Evolutionary conservation across 2,888 invertebrate genomes (phyloP).

Genomic region (Drosophila nigritarsus): DNA sequence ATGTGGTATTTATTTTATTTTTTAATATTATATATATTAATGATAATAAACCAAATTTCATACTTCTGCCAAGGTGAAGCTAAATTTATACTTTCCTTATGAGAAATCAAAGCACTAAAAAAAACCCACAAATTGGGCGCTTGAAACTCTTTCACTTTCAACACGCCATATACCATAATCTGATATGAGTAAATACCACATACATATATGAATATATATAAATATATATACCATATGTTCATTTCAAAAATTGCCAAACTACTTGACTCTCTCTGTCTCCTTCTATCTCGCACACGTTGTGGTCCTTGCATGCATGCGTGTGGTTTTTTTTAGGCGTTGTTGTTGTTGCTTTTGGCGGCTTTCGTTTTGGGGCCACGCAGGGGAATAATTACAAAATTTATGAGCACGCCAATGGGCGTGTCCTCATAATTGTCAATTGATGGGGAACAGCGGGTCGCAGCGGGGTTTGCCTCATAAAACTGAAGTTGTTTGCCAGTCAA

Average conservation of each 20-base stretch:
- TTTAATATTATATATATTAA: not conserved
- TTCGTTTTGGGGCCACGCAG: slow-evolving; percentile 64
- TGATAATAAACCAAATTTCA: not conserved
- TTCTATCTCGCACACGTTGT: not conserved
- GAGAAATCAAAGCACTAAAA: not conserved
- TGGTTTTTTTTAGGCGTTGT: slow-evolving; percentile 6
- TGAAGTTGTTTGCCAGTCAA: slow-evolving; percentile 67
- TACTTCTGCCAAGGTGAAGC: not conserved
- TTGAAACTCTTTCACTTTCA: slow-evolving; percentile 24
- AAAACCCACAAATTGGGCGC: not conserved
- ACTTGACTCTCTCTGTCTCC: slow-evolving; percentile 1
- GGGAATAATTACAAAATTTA: slow-evolving; percentile 79
- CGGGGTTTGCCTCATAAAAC: slow-evolving; percentile 63
- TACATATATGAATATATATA: not conserved
- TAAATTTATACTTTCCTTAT: not conserved
- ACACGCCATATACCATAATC: slow-evolving; percentile 26
- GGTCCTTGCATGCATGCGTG: slow-evolving; percentile 39
- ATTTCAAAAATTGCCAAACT: slow-evolving; percentile 37
- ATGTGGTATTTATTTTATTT: not conserved
- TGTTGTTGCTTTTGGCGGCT: slow-evolving; percentile 28
- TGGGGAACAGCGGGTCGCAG: slow-evolving; percentile 27
- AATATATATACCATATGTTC: slow-evolving; percentile 30
- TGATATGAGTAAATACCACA: slow-evolving; percentile 5
- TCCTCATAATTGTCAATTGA: slow-evolving; percentile 76
- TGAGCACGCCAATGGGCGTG: slow-evolving; percentile 77